Evolutionary conservation across 30 jellyfish, hydroid and myxozoan species (phyloP).

Genomic region (Sanderia malayensis): DNA sequence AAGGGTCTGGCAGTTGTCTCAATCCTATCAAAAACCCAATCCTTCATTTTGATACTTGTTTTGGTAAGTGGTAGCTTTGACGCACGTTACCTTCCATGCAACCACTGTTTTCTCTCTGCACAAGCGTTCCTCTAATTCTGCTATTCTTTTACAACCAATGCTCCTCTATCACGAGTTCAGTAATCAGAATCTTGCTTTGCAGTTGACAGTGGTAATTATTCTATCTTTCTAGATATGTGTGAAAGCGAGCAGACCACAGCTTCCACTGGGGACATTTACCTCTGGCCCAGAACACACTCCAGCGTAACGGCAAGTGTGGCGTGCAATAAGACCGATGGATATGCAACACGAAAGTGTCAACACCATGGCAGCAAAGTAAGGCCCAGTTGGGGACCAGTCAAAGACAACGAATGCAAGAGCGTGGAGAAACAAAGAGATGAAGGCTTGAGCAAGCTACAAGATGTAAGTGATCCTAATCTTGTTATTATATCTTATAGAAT

Average conservation of each 20-base stretch:
- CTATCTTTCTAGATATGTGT: conserved; percentile 61
- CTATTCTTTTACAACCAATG: too few species aligned
- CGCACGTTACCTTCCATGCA: too few species aligned
- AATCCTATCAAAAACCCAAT: not conserved
- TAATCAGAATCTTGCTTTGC: too few species aligned
- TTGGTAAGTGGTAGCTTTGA: too few species aligned
- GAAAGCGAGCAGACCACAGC: conserved; percentile 21
- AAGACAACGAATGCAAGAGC: conserved; percentile 18
- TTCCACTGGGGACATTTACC: conserved; percentile 12
- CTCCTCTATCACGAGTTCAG: too few species aligned
- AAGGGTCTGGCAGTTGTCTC: conserved; percentile 5
- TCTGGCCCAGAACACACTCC: conserved; percentile 44
- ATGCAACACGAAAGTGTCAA: conserved; percentile 44
- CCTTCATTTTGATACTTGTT: conserved; percentile 18
- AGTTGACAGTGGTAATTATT: too few species aligned
- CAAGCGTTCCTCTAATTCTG: too few species aligned
- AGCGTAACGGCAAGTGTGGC: conserved; percentile 16
- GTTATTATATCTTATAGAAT: too few species aligned
- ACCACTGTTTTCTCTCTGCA: too few species aligned
- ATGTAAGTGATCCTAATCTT: conserved; percentile 17
- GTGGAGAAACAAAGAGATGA: conserved; percentile 25
- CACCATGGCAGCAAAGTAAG: not conserved
- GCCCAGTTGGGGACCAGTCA: conserved; percentile 45
- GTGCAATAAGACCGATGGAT: conserved; percentile 32
- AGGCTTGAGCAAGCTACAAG: conserved; percentile 9